These are phyloP conservation scores for Rhea americana DNA, from an alignment of 2,113 vertebrate genomes.

Conservation along the genomic window DNA sequence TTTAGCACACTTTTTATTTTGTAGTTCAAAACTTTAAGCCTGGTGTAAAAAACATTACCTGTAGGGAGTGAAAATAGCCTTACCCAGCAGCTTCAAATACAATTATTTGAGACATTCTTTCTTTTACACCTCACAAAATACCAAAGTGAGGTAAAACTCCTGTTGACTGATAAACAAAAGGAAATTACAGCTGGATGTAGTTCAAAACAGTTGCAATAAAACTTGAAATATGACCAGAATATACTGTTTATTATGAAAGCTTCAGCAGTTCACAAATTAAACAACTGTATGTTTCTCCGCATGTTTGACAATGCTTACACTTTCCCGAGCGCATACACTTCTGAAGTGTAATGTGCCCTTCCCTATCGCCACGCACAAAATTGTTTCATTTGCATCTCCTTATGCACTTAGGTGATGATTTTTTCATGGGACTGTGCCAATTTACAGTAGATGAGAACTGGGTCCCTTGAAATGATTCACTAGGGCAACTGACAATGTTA, in stretches of 20 bases:
- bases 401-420: not conserved
- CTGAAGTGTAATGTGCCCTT: not conserved
- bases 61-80: conserved; percentile 41
- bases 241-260: conserved; percentile 22
- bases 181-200: conserved; percentile 47
- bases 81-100: conserved; percentile 45
- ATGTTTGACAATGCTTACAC: not conserved
- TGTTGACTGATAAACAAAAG: conserved; percentile 42
- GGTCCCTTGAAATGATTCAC: not conserved
- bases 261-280: not conserved
- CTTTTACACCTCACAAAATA: conserved; percentile 50
- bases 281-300: not conserved
- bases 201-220: conserved; percentile 55
- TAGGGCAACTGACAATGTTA: not conserved
- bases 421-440: not conserved
- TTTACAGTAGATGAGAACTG: not conserved
- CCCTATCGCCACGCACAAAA: not conserved
- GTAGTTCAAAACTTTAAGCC: conserved; percentile 41
- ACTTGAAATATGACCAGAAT: conserved; percentile 43
- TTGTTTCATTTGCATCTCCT: not conserved
- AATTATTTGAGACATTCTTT: conserved; percentile 46
- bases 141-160: conserved; percentile 20
- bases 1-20: conserved; percentile 59
- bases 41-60: conserved; percentile 12
- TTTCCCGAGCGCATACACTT: not conserved